These are phyloP conservation scores for Rostratula benghalensis DNA, from an alignment of 2,113 vertebrate genomes.

Conservation along the genomic window DNA sequence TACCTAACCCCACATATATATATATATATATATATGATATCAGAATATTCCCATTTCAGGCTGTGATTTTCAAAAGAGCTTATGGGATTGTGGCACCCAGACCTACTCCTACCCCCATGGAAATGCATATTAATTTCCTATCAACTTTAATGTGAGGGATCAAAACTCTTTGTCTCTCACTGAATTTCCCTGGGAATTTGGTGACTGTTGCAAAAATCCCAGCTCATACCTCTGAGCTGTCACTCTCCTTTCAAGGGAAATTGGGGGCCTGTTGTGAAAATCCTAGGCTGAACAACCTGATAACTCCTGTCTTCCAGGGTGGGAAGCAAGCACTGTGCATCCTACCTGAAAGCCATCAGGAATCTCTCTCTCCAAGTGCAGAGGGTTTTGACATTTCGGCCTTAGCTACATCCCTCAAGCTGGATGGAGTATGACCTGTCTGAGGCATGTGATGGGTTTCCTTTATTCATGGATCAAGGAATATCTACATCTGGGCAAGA, in stretches of 20 bases:
- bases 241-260: constrained; percentile 23
- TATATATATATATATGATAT: neutral
- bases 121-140: constrained; percentile 41
- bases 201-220: constrained; percentile 48
- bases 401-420: neutral
- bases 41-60: neutral
- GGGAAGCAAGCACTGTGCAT: neutral
- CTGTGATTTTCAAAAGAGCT: constrained; percentile 17
- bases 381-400: neutral
- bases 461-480: neutral
- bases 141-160: constrained; percentile 23
- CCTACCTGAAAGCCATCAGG: neutral
- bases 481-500: neutral
- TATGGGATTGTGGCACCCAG: neutral
- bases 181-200: constrained; percentile 21
- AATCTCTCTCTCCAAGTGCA: neutral
- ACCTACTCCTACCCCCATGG: neutral
- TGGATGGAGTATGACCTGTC: neutral
- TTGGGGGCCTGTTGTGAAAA: neutral
- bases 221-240: constrained; percentile 33
- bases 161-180: constrained; percentile 36
- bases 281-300: constrained; percentile 19
- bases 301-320: neutral
- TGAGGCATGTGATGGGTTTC: neutral
- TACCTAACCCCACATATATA: neutral